phyloP scores from a whole-genome alignment of 92 coral and sea anemone genomes.

The Isaurus tuberculatus region DNA sequence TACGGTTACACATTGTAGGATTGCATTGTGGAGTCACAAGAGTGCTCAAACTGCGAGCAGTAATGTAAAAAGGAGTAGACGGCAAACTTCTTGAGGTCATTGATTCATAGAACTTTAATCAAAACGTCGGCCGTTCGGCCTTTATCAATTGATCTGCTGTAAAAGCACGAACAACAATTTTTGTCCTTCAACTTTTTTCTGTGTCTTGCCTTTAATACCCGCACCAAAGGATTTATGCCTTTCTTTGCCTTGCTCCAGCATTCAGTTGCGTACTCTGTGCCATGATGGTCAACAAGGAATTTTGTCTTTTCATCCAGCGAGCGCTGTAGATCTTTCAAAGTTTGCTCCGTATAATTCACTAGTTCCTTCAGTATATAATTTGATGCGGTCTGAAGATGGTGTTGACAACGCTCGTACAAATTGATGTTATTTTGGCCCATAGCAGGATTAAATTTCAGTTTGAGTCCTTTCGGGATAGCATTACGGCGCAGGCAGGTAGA shows the following conservation, averaged over 20 bases:
- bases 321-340: conserved; percentile 3
- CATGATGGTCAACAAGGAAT: not conserved
- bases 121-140: too few species aligned
- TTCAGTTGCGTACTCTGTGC: not conserved
- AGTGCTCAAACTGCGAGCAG: too few species aligned
- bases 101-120: too few species aligned
- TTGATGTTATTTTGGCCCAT: not conserved
- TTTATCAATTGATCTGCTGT: too few species aligned
- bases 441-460: not conserved
- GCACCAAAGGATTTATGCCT: conserved; percentile 9
- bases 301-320: conserved; percentile 11
- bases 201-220: not conserved
- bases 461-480: too few species aligned
- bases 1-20: too few species aligned
- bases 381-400: conserved; percentile 7
- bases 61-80: too few species aligned
- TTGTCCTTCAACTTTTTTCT: not conserved
- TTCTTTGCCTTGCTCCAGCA: not conserved
- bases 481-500: too few species aligned
- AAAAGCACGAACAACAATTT: too few species aligned
- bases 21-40: too few species aligned
- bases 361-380: not conserved
- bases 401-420: not conserved
- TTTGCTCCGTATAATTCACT: conserved; percentile 1
- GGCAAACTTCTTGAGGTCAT: too few species aligned